Evolutionary conservation across 2,888 invertebrate genomes (phyloP), one percentile per base, ranked within the genome.

Genomic region (Andrena camellia): DNA sequence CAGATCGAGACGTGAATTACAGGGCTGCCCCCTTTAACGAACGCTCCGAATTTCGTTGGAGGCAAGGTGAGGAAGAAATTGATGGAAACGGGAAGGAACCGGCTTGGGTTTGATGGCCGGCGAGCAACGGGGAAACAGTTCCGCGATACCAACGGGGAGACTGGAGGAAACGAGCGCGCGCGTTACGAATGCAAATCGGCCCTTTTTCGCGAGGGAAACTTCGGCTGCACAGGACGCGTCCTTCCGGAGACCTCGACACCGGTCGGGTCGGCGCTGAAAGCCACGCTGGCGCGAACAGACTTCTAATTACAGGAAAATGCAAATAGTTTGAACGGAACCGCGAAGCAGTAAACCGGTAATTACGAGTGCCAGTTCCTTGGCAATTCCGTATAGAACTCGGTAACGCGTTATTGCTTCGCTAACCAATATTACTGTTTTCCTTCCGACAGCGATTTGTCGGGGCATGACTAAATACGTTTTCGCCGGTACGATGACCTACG

Each of bases 261-360:
- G 23, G 42, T 57, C 42, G 20, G 1, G n/a, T 29, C 23, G 17
- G 10, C 13, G 54, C 29, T 42, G 67, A 52, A 54, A 72, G 69
- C 35, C 60, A 63, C 50, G 35, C 10, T n/a, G n/a, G 52, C 63
- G 29, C 35, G 66, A 73, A 59, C 74, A 66, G 84, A 70, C 59
- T 67, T 76, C 60, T 83, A 86, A 86, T 86, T 86, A 85, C 86
- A 81, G 83, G 86, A 86, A 85, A 83, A 83, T 86, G 85, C 83
- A 83, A 86, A 86, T 86, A 85, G 62, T 80, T 68, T 29, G 78
- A 83, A 85, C 78, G 81, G 73, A 86, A 81, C 78, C 68, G 67
- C 67, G 29, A 83, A 59, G 83, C 73, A 75, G 75, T 77, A 85
- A 86, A 83, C 63, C 77, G 70, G 84, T 84, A 85, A 85, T 83